Base-by-base conservation (phyloP, 2,888 invertebrate species). In the Kuschelorhynchus macadamiae region DNA sequence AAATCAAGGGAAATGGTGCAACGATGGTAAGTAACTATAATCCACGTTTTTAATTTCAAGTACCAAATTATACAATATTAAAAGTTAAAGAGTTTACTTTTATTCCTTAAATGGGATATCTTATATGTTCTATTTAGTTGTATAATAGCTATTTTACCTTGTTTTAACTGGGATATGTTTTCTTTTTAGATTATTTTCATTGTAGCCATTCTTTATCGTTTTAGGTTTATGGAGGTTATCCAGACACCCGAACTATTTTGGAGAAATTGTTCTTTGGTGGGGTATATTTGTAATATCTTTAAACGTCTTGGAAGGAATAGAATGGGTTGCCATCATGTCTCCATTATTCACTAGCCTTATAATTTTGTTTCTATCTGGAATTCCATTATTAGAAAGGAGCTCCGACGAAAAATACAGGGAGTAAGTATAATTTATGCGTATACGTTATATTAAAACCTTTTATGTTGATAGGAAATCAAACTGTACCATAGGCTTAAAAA, bases 241-340 rank as follows among this genome's bases (percentile, higher is more conserved):
- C 0, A 87, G 97, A 68, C 96, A 97, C 84, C 97, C 97, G 0
- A 97, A 97, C 82, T 97, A 96, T 81, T 96, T 97, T 81, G 97
- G 97, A 0, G 97, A 97, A 85, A 94, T 96, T 9, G 88, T 95
- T 0, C 87, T 97, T 12, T 96, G 97, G 96, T 94, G 96, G 93
- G 96, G 97, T 2, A 91, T 96, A 76, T 96, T 96, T 80, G 90
- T 94, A 55, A 92, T 96, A 81, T 93, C 95, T 0, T 83, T 95
- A 32, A 95, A 94, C 80, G 92, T 96, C 14, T 90, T 96, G 75
- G 89, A 91, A 77, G 93, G 94, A 14, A 85, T 90, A 30, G 95
- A 96, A 85, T 96, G 94, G 92, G 86, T 94, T 20, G 94, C 92
- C 8, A 90, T 95, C 74, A 86, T 94, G 75, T 95, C 95, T 12